These are phyloP conservation scores for Andricus curvator DNA, from an alignment of 2,888 invertebrate species.

Conservation along the genomic window DNA sequence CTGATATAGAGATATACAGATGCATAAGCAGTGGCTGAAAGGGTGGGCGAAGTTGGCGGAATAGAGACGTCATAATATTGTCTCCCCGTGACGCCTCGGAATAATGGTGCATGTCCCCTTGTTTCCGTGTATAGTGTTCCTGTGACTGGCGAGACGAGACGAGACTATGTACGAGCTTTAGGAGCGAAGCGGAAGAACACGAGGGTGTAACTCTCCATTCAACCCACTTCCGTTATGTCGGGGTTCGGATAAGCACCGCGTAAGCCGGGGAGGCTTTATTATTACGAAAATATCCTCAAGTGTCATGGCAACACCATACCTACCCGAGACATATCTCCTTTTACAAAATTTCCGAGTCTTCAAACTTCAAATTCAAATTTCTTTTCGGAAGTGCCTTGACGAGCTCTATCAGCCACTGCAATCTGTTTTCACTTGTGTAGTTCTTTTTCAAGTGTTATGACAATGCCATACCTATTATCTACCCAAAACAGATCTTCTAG, in stretches of 20 bases:
- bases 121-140: constrained; percentile 34
- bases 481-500: background rate
- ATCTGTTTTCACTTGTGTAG: no score
- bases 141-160: constrained; percentile 53
- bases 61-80: constrained; percentile 75
- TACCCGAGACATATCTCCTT: constrained; percentile 3
- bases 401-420: no score
- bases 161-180: constrained; percentile 57
- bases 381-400: no score
- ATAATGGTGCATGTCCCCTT: constrained; percentile 60
- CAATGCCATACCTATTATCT: constrained; percentile 40
- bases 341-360: constrained; percentile 15
- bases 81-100: constrained; percentile 67
- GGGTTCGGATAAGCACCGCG: constrained; percentile 58
- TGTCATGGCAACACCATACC: constrained; percentile 53
- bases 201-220: constrained; percentile 66
- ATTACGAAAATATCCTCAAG: constrained; percentile 57
- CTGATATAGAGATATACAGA: background rate
- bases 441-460: constrained; percentile 52
- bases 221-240: constrained; percentile 65
- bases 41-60: constrained; percentile 52
- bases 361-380: no score
- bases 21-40: constrained; percentile 18
- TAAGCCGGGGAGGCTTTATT: constrained; percentile 56
- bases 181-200: constrained; percentile 63